These are phyloP conservation scores for Belonocnema kinseyi DNA, from an alignment of 1,140 invertebrate genomes.

Conservation along the genomic window DNA sequence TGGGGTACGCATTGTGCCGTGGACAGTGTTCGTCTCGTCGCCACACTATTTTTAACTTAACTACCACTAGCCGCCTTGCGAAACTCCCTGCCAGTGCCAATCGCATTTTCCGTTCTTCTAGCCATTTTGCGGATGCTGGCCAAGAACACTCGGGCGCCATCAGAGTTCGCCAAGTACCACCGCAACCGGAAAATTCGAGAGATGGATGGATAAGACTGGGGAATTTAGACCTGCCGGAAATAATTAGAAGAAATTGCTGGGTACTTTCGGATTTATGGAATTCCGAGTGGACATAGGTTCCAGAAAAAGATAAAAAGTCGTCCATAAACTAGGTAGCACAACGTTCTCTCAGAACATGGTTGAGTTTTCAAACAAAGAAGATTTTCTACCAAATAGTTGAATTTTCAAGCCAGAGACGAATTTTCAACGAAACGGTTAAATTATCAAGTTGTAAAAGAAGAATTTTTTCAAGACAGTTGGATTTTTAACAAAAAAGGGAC, in stretches of 20 bases:
- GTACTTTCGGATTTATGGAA: slow-evolving; percentile 5
- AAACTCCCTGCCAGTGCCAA: slow-evolving; percentile 49
- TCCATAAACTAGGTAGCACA: neutral
- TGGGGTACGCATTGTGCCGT: slow-evolving; percentile 62
- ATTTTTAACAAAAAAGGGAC: no score
- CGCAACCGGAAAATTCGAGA: slow-evolving; percentile 8
- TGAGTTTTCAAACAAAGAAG: no score
- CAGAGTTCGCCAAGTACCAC: slow-evolving; percentile 39
- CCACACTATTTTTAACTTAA: slow-evolving; percentile 55
- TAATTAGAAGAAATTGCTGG: slow-evolving; percentile 22
- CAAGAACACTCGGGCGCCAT: slow-evolving; percentile 41
- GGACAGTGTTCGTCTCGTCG: slow-evolving; percentile 42
- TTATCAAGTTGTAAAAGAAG: no score
- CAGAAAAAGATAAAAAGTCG: neutral
- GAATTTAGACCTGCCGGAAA: slow-evolving; percentile 12
- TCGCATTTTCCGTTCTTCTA: slow-evolving; percentile 42
- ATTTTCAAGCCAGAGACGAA: no score
- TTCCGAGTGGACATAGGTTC: neutral
- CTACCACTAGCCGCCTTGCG: slow-evolving; percentile 45
- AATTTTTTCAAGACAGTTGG: no score
- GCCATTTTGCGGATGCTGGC: slow-evolving; percentile 39
- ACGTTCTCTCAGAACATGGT: no score
- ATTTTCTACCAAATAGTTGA: no score
- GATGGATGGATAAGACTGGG: slow-evolving; percentile 40
- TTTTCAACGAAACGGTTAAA: no score